Percentiles rank a stretch among this genome's conserved stretches.
Evolutionary conservation across 64 coral and sea anemone genomes (phyloP).

Genomic region (Stichodactyla mertensii): DNA sequence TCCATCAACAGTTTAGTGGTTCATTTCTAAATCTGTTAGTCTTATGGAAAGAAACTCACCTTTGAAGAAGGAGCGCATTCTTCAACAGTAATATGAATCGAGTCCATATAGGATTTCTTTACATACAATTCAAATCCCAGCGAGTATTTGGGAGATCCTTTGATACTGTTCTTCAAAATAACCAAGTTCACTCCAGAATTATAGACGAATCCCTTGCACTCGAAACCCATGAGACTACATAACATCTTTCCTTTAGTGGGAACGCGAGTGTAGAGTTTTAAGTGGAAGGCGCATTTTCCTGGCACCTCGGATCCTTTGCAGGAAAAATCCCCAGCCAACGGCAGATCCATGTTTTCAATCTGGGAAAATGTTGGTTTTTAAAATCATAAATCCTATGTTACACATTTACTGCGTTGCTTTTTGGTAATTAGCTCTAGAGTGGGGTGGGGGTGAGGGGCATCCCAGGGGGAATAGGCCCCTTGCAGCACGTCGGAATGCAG

Average conservation of each 20-base stretch:
- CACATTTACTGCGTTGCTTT: no score
- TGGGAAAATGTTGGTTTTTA: background rate
- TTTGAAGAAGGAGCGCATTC: slow-evolving; percentile 10
- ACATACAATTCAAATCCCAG: slow-evolving; percentile 10
- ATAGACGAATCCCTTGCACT: slow-evolving; percentile 36
- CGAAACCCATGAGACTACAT: background rate
- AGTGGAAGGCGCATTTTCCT: slow-evolving; percentile 10
- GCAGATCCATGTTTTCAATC: slow-evolving; percentile 28
- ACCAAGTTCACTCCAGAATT: slow-evolving; percentile 14
- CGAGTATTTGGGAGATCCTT: background rate
- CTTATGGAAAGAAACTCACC: background rate
- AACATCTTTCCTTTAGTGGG: background rate
- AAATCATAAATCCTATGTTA: no score
- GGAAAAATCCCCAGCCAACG: background rate
- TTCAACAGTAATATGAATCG: background rate
- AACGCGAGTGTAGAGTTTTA: background rate
- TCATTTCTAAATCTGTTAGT: no score
- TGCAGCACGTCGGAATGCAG: no score
- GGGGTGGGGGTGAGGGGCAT: no score
- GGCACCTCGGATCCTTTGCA: background rate
- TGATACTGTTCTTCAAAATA: background rate
- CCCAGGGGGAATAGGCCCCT: no score
- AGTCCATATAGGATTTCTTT: background rate
- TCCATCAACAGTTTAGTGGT: background rate
- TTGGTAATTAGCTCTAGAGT: no score